Base-by-base conservation (phyloP, 64 coral and sea anemone genomes). In the Hydrozoanthus tunicans region DNA sequence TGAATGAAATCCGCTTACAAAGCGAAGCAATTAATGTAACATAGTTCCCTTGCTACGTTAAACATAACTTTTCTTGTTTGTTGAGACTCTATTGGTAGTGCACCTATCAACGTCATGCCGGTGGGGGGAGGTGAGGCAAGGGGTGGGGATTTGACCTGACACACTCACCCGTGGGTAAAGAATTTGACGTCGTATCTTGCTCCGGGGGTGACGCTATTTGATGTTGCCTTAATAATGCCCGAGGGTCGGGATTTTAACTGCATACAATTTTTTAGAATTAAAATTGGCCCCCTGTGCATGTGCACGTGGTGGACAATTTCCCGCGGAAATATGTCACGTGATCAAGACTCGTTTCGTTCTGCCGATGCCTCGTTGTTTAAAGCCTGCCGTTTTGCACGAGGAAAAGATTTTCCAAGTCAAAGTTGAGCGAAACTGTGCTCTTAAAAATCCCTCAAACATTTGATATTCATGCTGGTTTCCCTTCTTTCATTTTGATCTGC, bases 401-500 rank as follows among this genome's bases (percentile, higher is more conserved):
- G 65, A 68, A 11, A 6, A 68, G 72, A 53, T 5, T 25, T 75
- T 75, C 72, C 27, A 75, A 75, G 72, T 75, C 72, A 78, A 78
- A 78, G 76, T 53, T 78, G 76, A 78, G 76, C 56, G 76, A 57
- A 78, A 78, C 14, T 57, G 76, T 78, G 76, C 53, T 78, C 76
- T 78, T 43, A 78, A 78, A 78, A 78, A 56, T 57, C 76, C 76
- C 76, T n/a, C 9, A 78, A 15, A 78, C 76, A 57, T 78, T 78
- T 78, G 76, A 78, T 78, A 58, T 78, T 78, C 76, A 78, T 78
- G 76, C 76, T 78, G 76, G 72, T 75, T 75, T 75, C 25, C 70
- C 70, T 72, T 43, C 24, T 72, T 72, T 72, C 70, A 72, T 72
- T 72, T 72, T 72, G 70, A 72, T 72, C 70, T 75, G 72, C 72